Evolutionary conservation across 35 echinoderm and acorn worm species (phyloP), one percentile per base, ranked within the genome.

Genomic region (Lytechinus variegatus): DNA sequence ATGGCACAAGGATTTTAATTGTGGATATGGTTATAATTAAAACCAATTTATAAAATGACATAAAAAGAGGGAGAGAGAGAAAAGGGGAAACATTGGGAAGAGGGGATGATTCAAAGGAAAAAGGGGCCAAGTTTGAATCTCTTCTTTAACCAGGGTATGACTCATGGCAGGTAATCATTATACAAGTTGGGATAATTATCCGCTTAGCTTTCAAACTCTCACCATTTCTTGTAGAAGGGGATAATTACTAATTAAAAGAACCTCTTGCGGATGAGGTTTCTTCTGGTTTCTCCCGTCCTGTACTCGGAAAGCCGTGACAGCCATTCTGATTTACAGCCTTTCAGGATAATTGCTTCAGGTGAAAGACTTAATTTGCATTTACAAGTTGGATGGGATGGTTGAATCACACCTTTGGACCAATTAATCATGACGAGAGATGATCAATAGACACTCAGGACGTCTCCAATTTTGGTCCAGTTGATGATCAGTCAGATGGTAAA

Each of bases 191-290:
- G 66, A 19, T 79, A 79, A 79, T 79, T 79, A 79, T 79, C 66
- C 21, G 66, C 66, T 79, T 79, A 21, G 66, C 66, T 79, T 24
- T 16, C 66, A 24, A 58, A 79, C 66, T n/a, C 19, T 24, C 21
- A 6, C 66, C 19, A 16, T 79, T 24, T 6, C 66, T 79, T 24
- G 66, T 19, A 79, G 66, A 16, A 27, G 66, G 66, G 66, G 21
- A 79, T 79, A 79, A 79, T 79, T 79, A 79, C 21, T 79, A 79
- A 79, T 79, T 79, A 79, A 6, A 79, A 79, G 66, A n/a, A n/a
- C 19, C 66, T n/a, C 66, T 24, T 24, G 21, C 19, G 66, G 19
- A 79, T 79, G 66, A 14, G 66, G 66, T 79, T 24, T 79, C 66
- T 24, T 7, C 19, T 6, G 6, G 66, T 79, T 24, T 79, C 14